Evolutionary conservation across 2,797 vertebrate genomes (phyloP).

Genomic region (Phoeniculus purpureus): DNA sequence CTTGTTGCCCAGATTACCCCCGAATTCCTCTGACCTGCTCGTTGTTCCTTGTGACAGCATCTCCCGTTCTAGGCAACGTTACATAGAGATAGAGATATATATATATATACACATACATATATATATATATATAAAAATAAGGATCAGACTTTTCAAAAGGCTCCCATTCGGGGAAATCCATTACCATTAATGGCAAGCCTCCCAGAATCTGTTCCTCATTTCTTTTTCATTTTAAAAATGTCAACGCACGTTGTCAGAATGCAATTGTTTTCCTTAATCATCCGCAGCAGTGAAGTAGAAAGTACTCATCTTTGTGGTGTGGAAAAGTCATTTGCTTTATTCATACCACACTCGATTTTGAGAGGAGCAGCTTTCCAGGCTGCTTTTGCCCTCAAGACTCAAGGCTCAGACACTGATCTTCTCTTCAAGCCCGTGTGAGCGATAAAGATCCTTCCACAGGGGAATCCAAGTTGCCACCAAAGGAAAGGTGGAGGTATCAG

Average conservation of each 20-base stretch:
- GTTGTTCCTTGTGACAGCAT: not conserved
- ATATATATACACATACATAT: no score
- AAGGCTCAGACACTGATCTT: not conserved
- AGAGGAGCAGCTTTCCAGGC: constrained; percentile 14
- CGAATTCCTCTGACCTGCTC: not conserved
- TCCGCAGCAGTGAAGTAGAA: not conserved
- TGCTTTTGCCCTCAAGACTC: not conserved
- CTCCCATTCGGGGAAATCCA: constrained; percentile 25
- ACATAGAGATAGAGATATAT: not conserved
- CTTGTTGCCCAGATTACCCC: not conserved
- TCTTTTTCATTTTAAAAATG: constrained; percentile 46
- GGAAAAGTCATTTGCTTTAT: not conserved
- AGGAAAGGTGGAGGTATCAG: not conserved
- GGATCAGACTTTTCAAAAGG: not conserved
- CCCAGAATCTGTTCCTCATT: constrained; percentile 28
- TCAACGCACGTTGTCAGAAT: constrained; percentile 12
- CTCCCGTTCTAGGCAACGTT: not conserved
- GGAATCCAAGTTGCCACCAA: not conserved
- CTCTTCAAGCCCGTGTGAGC: rapidly evolving
- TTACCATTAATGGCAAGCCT: constrained; percentile 28
- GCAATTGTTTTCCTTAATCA: constrained; percentile 59
- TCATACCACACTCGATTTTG: not conserved
- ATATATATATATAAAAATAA: not conserved
- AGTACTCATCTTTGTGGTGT: not conserved
- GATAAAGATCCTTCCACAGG: not conserved